Percentiles rank a stretch among this genome's conserved stretches.
phyloP scores from a whole-genome alignment of 2,797 vertebrate genomes.

The Mormyrops boulengeri region DNA sequence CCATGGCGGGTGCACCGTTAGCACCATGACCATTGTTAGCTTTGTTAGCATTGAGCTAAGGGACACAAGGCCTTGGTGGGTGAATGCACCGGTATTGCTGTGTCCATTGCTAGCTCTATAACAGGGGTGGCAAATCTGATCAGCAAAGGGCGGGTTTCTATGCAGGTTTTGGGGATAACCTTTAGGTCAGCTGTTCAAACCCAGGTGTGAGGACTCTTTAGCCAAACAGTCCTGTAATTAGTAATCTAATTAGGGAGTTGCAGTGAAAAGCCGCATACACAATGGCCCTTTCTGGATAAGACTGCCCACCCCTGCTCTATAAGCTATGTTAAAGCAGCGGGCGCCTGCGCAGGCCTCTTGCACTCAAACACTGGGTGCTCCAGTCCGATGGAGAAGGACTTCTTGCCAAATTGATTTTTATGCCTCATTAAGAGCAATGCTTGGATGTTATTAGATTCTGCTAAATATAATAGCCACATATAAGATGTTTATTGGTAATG shows the following conservation, averaged over 20 bases:
- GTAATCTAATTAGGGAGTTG: not conserved
- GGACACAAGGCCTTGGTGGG: not conserved
- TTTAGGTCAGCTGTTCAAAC: not conserved
- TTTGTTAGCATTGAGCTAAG: not conserved
- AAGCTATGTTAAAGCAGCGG: constrained; percentile 30
- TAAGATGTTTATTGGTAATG: constrained; percentile 61
- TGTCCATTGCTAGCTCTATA: not conserved
- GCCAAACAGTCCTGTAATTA: not conserved
- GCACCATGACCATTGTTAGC: too few relatives aligned
- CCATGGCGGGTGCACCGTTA: too few relatives aligned
- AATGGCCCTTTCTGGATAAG: not conserved
- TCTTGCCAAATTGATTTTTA: constrained; percentile 67
- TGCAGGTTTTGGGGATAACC: not conserved
- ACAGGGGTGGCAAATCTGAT: not conserved
- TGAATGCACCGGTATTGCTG: too few relatives aligned
- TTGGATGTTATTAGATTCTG: constrained; percentile 67
- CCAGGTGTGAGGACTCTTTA: not conserved
- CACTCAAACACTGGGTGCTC: constrained; percentile 35
- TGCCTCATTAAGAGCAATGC: constrained; percentile 57
- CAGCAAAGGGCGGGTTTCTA: not conserved
- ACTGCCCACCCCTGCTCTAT: not conserved
- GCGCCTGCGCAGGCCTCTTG: constrained; percentile 21
- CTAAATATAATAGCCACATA: constrained; percentile 58
- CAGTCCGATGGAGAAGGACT: constrained; percentile 35
- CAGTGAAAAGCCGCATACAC: not conserved